A percentile compares a stretch with the other conserved stretches of the same genome.
Conservation (phyloP, 1,140 invertebrate species). For the Steinernema khuongi region DNA sequence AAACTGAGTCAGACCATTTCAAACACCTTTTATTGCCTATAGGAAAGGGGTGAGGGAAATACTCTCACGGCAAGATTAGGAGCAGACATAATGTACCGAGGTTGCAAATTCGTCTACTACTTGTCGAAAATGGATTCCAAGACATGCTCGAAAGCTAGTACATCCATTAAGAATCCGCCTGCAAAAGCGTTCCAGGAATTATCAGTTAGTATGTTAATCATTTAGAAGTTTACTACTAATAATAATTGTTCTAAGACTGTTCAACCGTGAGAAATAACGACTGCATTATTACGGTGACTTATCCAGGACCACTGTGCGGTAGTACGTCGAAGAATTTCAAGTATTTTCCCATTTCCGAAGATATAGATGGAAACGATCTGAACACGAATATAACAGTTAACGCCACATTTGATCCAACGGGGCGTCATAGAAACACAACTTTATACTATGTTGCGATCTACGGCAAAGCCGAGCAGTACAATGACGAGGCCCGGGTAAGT, state of each 20-base stretch:
- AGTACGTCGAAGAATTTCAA: neutral
- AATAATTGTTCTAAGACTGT: slow-evolving; percentile 23
- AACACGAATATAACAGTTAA: slow-evolving; percentile 43
- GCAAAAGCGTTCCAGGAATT: slow-evolving; percentile 15
- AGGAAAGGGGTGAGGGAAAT: slow-evolving; percentile 25
- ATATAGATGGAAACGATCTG: slow-evolving; percentile 23
- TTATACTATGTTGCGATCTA: slow-evolving; percentile 54
- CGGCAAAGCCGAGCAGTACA: slow-evolving; percentile 43
- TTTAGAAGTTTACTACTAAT: slow-evolving; percentile 2
- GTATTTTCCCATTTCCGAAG: neutral
- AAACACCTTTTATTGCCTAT: slow-evolving; percentile 28
- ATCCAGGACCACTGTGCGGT: slow-evolving; percentile 44
- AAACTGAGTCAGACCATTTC: neutral
- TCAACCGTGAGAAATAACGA: slow-evolving; percentile 30
- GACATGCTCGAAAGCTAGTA: neutral
- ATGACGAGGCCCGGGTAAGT: slow-evolving; percentile 36
- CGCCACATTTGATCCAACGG: slow-evolving; percentile 43
- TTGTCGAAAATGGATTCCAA: slow-evolving; percentile 35
- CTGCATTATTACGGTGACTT: slow-evolving; percentile 20
- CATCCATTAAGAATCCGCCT: slow-evolving; percentile 17
- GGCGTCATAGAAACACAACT: slow-evolving; percentile 30
- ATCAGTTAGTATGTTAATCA: slow-evolving; percentile 31
- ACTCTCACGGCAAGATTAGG: slow-evolving; percentile 40
- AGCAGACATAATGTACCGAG: slow-evolving; percentile 51
- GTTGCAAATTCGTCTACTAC: slow-evolving; percentile 47